Conservation (phyloP, 2,888 invertebrate species). For the Timandra comae region DNA sequence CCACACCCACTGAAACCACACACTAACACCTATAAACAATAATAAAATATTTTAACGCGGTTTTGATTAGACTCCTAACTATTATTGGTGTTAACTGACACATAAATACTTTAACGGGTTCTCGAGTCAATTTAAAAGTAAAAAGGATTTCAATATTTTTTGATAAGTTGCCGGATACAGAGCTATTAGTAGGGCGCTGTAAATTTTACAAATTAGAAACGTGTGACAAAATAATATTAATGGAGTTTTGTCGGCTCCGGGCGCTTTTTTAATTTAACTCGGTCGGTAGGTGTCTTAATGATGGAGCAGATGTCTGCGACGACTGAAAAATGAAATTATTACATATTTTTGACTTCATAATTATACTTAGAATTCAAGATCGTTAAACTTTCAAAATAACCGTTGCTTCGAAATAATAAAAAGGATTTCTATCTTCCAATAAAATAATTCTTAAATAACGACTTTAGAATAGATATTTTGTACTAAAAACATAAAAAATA, state of each 20-base stretch:
- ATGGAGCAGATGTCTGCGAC: slow-evolving; percentile 60
- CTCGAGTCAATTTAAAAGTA: slow-evolving; percentile 20
- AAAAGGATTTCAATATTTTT: slow-evolving; percentile 37
- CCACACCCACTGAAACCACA: slow-evolving; percentile 40
- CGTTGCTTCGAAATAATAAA: no score
- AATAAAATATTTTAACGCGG: slow-evolving; percentile 50
- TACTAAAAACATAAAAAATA: no score
- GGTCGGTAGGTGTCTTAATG: slow-evolving; percentile 51
- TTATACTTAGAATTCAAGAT: background rate
- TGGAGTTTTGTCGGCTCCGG: slow-evolving; percentile 45
- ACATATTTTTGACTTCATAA: slow-evolving; percentile 31
- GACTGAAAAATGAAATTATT: slow-evolving; percentile 38
- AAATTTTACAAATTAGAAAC: slow-evolving; percentile 71
- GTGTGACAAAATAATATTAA: slow-evolving; percentile 74
- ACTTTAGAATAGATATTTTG: no score
- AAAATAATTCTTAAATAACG: no score
- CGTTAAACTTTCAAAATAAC: no score
- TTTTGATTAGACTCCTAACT: slow-evolving; percentile 49
- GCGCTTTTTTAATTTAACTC: slow-evolving; percentile 48
- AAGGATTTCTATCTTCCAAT: no score
- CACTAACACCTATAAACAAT: slow-evolving; percentile 34
- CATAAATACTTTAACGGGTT: slow-evolving; percentile 60
- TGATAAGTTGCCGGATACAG: slow-evolving; percentile 65
- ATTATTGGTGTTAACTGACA: slow-evolving; percentile 60
- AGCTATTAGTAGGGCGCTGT: slow-evolving; percentile 60